Conservation (phyloP, 2,113 vertebrate genomes). For the Crotalus helleri region DNA sequence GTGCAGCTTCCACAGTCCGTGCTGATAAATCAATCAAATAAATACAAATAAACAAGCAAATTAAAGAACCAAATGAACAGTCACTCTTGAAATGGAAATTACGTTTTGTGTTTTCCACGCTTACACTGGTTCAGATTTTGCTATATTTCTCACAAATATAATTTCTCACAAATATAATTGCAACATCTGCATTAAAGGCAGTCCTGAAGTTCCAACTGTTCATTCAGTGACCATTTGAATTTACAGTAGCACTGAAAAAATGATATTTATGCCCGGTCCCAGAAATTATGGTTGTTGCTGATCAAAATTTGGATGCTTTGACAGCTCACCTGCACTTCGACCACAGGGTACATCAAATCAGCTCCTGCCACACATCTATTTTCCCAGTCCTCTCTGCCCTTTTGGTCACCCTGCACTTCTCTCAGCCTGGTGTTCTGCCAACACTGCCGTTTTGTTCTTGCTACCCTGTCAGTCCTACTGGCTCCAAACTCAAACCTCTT, state of each 20-base stretch:
- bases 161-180: not conserved
- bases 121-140: not conserved
- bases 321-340: not conserved
- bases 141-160: not conserved
- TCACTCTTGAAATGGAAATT: not conserved
- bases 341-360: not conserved
- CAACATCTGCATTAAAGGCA: not conserved
- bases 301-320: not conserved
- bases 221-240: not conserved
- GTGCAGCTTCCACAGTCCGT: not conserved
- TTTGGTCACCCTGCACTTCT: not conserved
- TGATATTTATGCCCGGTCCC: not conserved
- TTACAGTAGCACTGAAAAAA: not conserved
- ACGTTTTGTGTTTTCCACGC: not conserved
- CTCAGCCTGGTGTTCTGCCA: not conserved
- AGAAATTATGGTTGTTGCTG: not conserved
- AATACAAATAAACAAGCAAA: not conserved
- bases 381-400: not conserved
- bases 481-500: not conserved
- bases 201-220: not conserved
- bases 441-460: not conserved
- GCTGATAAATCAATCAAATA: not conserved
- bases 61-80: not conserved
- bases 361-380: not conserved
- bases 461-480: not conserved